phyloP scores from a whole-genome alignment of 1,140 invertebrate genomes.

The Diachasma alloeum region DNA sequence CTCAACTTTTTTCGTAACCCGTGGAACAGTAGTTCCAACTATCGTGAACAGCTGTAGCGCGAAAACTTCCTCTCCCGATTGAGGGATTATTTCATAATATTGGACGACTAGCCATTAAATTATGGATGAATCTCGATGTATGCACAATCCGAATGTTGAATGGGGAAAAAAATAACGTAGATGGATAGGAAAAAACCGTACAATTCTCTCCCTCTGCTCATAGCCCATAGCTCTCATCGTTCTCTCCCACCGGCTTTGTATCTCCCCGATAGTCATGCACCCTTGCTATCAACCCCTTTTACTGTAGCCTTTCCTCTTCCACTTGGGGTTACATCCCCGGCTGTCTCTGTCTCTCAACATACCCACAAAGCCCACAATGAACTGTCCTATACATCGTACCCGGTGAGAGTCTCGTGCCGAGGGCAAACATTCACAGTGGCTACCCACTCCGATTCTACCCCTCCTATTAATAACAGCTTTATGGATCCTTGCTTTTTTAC shows the following conservation, averaged over 20 bases:
- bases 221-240: too few species aligned
- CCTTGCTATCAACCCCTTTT: not conserved
- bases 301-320: not conserved
- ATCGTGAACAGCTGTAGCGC: too few species aligned
- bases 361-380: slow-evolving; percentile 38
- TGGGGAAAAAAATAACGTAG: not conserved
- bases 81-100: not conserved
- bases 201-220: not conserved
- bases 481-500: slow-evolving; percentile 52
- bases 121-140: slow-evolving; percentile 1
- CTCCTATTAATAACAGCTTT: slow-evolving; percentile 49
- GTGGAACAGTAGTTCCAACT: not conserved
- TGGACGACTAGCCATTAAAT: not conserved
- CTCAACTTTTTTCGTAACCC: not conserved
- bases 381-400: slow-evolving; percentile 20
- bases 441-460: slow-evolving; percentile 25
- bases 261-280: not conserved
- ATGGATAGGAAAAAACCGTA: slow-evolving; percentile 17
- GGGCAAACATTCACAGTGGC: slow-evolving; percentile 18
- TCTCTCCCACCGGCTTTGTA: slow-evolving; percentile 26
- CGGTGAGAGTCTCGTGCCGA: slow-evolving; percentile 11
- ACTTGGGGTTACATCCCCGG: not conserved
- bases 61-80: not conserved
- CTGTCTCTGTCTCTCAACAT: slow-evolving; percentile 31
- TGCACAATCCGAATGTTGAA: not conserved